Evolutionary conservation across 2,888 invertebrate species (phyloP).

Genomic region (Himalopsyche kuldschensis): DNA sequence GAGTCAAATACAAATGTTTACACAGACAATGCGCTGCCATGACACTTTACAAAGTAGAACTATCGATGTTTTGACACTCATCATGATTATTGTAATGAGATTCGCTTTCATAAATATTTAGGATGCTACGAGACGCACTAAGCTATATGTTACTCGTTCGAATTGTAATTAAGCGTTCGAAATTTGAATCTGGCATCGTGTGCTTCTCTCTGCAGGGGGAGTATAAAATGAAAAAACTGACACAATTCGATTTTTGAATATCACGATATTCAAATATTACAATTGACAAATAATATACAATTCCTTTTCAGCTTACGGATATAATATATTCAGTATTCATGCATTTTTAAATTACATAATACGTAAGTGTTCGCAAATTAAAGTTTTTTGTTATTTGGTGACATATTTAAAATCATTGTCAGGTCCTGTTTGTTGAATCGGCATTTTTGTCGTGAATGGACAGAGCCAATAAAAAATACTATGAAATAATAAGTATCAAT

Average conservation of each 20-base stretch:
- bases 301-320: no score
- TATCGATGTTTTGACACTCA: constrained; percentile 22
- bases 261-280: background rate
- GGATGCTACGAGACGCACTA: background rate
- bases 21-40: constrained; percentile 24
- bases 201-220: background rate
- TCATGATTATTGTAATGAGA: constrained; percentile 27
- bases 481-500: no score
- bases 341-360: no score
- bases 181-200: background rate
- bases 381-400: no score
- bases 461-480: no score
- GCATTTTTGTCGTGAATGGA: no score
- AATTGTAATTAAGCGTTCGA: background rate
- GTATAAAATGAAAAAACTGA: background rate
- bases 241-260: background rate
- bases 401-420: no score
- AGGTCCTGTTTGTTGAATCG: no score
- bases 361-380: no score
- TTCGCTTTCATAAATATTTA: constrained; percentile 28
- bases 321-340: no score
- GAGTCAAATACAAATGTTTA: constrained; percentile 36
- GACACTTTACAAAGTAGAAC: constrained; percentile 2
- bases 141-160: background rate
- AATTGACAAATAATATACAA: background rate